Evolutionary conservation across 2,797 vertebrate species (phyloP).

Genomic region (Artibeus lituratus): DNA sequence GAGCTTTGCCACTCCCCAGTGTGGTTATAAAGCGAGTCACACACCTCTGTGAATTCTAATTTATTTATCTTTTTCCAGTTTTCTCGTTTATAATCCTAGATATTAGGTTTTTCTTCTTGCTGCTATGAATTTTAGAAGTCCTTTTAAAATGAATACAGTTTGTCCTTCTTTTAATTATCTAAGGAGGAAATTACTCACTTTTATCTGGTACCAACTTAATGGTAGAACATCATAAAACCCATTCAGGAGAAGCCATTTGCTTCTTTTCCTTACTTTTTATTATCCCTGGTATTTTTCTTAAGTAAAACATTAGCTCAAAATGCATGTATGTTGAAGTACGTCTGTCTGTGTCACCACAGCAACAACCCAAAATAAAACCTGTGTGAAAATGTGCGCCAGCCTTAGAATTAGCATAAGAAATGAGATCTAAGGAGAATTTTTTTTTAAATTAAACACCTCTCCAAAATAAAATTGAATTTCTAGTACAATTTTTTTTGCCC

Average conservation of each 20-base stretch:
- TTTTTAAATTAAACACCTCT: slow-evolving; percentile 46
- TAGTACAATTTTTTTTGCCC: background rate
- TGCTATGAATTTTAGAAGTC: background rate
- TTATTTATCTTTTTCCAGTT: background rate
- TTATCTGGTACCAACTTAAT: slow-evolving; percentile 17
- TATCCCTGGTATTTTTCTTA: slow-evolving; percentile 21
- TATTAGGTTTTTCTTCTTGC: background rate
- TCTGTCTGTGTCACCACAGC: slow-evolving; percentile 71
- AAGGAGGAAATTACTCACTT: slow-evolving; percentile 39
- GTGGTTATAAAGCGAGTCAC: background rate
- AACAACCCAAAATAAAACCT: slow-evolving; percentile 72
- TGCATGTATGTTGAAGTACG: slow-evolving; percentile 59
- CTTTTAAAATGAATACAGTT: background rate
- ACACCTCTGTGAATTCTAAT: background rate
- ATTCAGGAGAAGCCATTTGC: slow-evolving; percentile 31
- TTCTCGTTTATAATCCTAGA: background rate
- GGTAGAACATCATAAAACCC: slow-evolving; percentile 4
- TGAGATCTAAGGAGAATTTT: slow-evolving; percentile 54
- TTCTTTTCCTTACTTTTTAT: slow-evolving; percentile 25
- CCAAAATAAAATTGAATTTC: background rate
- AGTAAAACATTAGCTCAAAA: slow-evolving; percentile 69
- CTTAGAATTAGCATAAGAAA: slow-evolving; percentile 48
- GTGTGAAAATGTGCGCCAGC: background rate
- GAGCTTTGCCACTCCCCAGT: background rate
- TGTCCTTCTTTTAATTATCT: slow-evolving; percentile 19